Conservation (phyloP, 2,888 invertebrate genomes). For the Hecatera dysodea region DNA sequence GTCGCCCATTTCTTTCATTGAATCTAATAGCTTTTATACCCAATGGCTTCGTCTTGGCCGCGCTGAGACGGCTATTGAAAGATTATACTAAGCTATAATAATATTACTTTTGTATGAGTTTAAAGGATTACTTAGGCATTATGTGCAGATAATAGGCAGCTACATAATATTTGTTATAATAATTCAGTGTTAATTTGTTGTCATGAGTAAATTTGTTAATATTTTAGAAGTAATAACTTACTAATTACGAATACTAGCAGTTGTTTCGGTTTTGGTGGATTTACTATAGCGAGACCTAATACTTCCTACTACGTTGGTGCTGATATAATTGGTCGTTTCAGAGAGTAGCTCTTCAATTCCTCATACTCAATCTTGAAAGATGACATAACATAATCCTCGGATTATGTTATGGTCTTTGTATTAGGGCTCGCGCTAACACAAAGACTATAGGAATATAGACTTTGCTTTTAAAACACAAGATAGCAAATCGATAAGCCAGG, state of each 20-base stretch:
- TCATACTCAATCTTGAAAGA: neutral
- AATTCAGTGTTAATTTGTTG: neutral
- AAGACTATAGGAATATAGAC: neutral
- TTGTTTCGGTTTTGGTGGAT: no score
- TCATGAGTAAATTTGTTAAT: neutral
- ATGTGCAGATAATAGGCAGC: neutral
- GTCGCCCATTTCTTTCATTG: constrained; percentile 39
- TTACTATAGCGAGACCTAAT: no score
- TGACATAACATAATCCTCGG: neutral
- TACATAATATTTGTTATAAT: neutral
- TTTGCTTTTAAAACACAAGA: constrained; percentile 8
- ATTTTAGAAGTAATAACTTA: neutral
- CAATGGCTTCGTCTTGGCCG: constrained; percentile 29
- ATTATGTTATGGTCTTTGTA: no score
- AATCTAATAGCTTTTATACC: constrained; percentile 49
- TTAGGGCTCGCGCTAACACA: neutral
- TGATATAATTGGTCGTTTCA: no score
- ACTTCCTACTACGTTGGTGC: no score
- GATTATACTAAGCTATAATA: constrained; percentile 21
- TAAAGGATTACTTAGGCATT: constrained; percentile 8
- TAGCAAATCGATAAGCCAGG: constrained; percentile 65
- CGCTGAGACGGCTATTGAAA: constrained; percentile 18
- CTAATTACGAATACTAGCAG: no score
- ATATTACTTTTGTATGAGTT: constrained; percentile 19
- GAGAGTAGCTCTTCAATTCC: no score